Evolutionary conservation across 1,140 invertebrate genomes (phyloP).

Genomic region (Brachionus manjavacas): DNA sequence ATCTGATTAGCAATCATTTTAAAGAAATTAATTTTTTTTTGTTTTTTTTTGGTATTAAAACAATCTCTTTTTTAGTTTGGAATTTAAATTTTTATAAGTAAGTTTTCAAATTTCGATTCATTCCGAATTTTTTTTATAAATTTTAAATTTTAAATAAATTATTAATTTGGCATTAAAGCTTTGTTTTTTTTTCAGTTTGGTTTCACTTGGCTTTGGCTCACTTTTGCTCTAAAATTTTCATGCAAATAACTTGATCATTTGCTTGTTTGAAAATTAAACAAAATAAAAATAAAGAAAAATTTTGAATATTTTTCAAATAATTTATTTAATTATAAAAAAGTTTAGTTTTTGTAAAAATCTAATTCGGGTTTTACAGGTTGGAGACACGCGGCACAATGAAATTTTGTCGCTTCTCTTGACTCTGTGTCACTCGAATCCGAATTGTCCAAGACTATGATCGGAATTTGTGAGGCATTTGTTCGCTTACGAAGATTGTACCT

Average conservation of each 20-base stretch:
- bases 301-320: too few species aligned
- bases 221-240: neutral
- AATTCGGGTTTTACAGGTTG: neutral
- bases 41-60: neutral
- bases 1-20: neutral
- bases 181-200: neutral
- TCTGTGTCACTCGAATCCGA: neutral
- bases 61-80: neutral
- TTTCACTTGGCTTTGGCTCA: neutral
- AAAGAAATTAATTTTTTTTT: neutral
- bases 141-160: conserved; percentile 8
- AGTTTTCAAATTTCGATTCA: conserved; percentile 23
- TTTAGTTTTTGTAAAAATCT: too few species aligned
- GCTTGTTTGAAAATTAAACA: neutral
- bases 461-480: neutral
- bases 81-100: neutral
- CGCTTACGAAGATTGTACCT: neutral
- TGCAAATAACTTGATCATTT: too few species aligned
- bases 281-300: neutral
- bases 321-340: too few species aligned
- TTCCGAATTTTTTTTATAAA: conserved; percentile 25
- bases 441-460: neutral
- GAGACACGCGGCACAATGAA: neutral
- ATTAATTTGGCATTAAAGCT: neutral
- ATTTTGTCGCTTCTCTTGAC: neutral